Percentiles rank a stretch among this genome's conserved stretches.
Conservation (phyloP, 2,888 invertebrate species). For the Ornithoptera priamus region DNA sequence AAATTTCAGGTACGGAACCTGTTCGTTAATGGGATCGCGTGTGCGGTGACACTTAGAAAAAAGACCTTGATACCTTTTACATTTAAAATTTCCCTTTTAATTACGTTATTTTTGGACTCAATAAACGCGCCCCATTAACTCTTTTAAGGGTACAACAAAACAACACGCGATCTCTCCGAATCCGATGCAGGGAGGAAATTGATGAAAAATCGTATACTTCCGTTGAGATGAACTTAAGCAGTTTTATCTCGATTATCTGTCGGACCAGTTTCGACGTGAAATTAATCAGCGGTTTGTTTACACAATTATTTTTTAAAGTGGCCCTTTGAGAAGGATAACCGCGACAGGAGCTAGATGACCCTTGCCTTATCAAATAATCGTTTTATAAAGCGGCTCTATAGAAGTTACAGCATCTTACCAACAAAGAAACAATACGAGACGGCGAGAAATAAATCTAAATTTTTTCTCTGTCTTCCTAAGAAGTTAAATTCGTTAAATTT, state of each 20-base stretch:
- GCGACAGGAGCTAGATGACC: conserved; percentile 9
- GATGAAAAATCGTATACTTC: conserved; percentile 15
- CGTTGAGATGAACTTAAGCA: background rate
- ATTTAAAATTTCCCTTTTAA: conserved; percentile 28
- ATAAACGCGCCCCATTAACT: conserved; percentile 4
- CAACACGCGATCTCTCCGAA: background rate
- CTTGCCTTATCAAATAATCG: background rate
- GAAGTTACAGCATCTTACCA: too few species aligned
- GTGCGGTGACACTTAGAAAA: conserved; percentile 25
- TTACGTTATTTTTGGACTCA: conserved; percentile 14
- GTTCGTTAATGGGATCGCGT: conserved; percentile 29
- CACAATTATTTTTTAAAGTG: conserved; percentile 15
- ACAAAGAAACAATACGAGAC: too few species aligned
- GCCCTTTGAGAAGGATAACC: conserved; percentile 4
- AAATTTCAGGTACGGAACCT: conserved; percentile 23
- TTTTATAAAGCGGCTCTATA: too few species aligned
- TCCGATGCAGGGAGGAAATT: conserved; percentile 4
- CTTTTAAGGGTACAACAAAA: background rate
- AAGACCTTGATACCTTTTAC: conserved; percentile 9
- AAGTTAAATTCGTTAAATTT: too few species aligned
- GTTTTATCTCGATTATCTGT: conserved; percentile 22
- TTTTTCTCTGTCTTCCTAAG: too few species aligned
- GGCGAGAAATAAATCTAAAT: too few species aligned
- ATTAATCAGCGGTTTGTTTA: conserved; percentile 18
- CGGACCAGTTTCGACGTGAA: conserved; percentile 18